These are phyloP conservation scores for Alviniconcha marisindica DNA, from an alignment of 1,140 invertebrate species.

Conservation along the genomic window DNA sequence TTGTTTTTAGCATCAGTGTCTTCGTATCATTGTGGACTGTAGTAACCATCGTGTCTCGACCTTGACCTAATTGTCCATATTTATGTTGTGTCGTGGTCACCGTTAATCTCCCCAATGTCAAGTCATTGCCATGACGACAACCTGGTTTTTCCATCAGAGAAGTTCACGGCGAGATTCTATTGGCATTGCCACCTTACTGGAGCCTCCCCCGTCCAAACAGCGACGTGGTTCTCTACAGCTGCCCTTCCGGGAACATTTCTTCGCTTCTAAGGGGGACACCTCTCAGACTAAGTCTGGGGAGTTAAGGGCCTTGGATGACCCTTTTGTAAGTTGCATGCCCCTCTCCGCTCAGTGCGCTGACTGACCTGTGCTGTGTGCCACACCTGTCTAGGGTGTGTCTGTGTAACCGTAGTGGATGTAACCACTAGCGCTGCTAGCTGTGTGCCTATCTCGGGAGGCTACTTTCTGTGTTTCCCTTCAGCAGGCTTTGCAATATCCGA, in stretches of 20 bases:
- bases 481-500: too few relatives aligned
- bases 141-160: constrained; percentile 39
- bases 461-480: too few relatives aligned
- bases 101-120: too few relatives aligned
- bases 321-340: constrained; percentile 52
- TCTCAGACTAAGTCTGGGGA: constrained; percentile 32
- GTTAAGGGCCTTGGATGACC: constrained; percentile 46
- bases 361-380: neutral
- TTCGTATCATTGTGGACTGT: too few relatives aligned
- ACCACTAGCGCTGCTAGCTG: too few relatives aligned
- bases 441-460: too few relatives aligned
- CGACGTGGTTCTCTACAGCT: constrained; percentile 51
- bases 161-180: constrained; percentile 49
- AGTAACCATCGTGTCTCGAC: too few relatives aligned
- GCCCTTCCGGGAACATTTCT: constrained; percentile 47
- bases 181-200: constrained; percentile 40
- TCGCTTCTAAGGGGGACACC: constrained; percentile 41
- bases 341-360: neutral
- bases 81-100: too few relatives aligned
- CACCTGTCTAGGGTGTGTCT: too few relatives aligned
- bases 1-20: too few relatives aligned
- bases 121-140: neutral
- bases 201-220: constrained; percentile 49
- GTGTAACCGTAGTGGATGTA: neutral
- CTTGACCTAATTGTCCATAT: too few relatives aligned